These are phyloP conservation scores for Misgurnus anguillicaudatus DNA, from an alignment of 2,113 vertebrate species.

Conservation along the genomic window DNA sequence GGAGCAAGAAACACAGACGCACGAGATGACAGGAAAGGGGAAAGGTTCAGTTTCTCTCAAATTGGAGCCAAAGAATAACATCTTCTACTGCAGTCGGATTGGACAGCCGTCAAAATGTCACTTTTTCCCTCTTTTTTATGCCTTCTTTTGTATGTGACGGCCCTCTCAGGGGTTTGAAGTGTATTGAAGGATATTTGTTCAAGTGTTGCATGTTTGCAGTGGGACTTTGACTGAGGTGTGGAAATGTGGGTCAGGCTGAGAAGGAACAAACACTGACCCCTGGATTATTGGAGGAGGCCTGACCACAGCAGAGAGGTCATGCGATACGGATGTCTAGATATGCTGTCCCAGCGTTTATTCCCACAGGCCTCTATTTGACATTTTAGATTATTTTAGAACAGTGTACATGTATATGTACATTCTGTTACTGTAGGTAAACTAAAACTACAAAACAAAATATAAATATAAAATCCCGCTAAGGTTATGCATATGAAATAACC, in stretches of 20 bases:
- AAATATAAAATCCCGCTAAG: too few relatives aligned
- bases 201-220: conserved; percentile 41
- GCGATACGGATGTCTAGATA: conserved; percentile 22
- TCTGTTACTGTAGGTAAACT: conserved; percentile 16
- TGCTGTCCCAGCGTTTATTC: conserved; percentile 29
- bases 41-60: conserved; percentile 38
- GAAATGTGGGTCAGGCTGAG: conserved; percentile 35
- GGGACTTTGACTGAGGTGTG: conserved; percentile 28
- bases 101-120: conserved; percentile 52
- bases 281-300: conserved; percentile 49
- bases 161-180: conserved; percentile 13
- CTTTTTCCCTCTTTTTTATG: conserved; percentile 22
- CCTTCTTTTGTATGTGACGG: conserved; percentile 24
- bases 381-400: conserved; percentile 41
- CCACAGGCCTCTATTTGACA: conserved; percentile 35
- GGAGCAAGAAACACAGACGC: conserved; percentile 21
- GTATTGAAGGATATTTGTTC: conserved; percentile 44
- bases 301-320: conserved; percentile 32
- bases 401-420: not conserved
- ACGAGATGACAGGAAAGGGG: conserved; percentile 34
- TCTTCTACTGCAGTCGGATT: conserved; percentile 34
- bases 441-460: not conserved
- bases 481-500: too few relatives aligned
- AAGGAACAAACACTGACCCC: conserved; percentile 46
- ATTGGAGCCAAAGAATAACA: conserved; percentile 38